A percentile compares a stretch with the other conserved stretches of the same genome.
Conservation (phyloP, 2,888 invertebrate genomes). For the Tanypteryx hageni region DNA sequence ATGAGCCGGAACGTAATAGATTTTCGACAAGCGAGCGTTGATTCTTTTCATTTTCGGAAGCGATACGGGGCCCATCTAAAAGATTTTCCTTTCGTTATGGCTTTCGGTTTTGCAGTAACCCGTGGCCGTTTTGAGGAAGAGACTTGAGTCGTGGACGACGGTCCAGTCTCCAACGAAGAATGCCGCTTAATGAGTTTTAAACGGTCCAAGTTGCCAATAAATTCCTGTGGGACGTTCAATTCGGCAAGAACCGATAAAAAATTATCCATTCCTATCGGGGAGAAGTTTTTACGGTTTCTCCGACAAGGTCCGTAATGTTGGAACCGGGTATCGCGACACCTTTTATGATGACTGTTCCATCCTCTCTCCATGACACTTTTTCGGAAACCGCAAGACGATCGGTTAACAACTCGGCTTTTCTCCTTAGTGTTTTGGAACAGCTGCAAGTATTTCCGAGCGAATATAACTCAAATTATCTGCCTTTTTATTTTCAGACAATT, state of each 20-base stretch:
- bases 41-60: constrained; percentile 65
- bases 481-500: not conserved
- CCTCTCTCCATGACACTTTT: too few relatives aligned
- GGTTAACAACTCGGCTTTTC: too few relatives aligned
- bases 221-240: not conserved
- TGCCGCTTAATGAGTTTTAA: not conserved
- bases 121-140: too few relatives aligned
- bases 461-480: not conserved
- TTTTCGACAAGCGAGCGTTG: not conserved
- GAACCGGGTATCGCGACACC: not conserved
- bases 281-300: not conserved
- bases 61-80: constrained; percentile 68
- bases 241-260: too few relatives aligned
- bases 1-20: constrained; percentile 31
- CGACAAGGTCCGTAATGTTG: not conserved
- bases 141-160: too few relatives aligned
- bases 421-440: not conserved
- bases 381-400: too few relatives aligned
- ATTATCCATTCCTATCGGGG: too few relatives aligned
- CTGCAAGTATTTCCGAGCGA: not conserved
- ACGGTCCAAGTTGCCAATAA: not conserved
- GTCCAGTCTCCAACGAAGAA: too few relatives aligned
- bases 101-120: too few relatives aligned
- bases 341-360: too few relatives aligned
- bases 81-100: constrained; percentile 66